Evolutionary conservation across 2,113 vertebrate species (phyloP).

Genomic region (Chitala chitala): DNA sequence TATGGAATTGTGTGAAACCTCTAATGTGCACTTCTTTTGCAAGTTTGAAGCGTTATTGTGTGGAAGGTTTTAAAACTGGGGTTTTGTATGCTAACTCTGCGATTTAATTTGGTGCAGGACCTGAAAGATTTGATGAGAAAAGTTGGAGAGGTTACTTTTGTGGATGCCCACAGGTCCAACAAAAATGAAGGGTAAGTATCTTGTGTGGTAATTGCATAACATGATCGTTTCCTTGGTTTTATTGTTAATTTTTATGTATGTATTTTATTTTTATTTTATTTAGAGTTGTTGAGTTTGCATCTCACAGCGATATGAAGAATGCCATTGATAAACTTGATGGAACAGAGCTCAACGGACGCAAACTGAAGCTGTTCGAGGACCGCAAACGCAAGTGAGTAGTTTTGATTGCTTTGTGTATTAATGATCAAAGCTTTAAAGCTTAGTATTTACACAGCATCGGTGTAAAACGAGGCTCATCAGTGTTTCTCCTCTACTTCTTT

Average conservation of each 20-base stretch:
- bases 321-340: conserved; percentile 84
- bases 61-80: not conserved
- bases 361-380: conserved; percentile 83
- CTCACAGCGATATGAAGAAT: conserved; percentile 86
- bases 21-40: too few relatives aligned
- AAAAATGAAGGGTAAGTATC: conserved; percentile 80
- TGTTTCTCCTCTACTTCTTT: too few relatives aligned
- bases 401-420: not conserved
- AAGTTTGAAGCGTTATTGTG: not conserved
- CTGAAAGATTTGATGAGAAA: conserved; percentile 93
- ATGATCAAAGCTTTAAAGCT: too few relatives aligned
- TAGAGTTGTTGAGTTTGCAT: conserved; percentile 88
- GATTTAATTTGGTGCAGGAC: conserved; percentile 61
- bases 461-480: not conserved
- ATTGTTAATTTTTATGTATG: not conserved
- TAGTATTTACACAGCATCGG: too few relatives aligned
- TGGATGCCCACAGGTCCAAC: conserved; percentile 86
- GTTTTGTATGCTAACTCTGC: not conserved
- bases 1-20: too few relatives aligned
- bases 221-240: too few relatives aligned
- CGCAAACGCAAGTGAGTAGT: conserved; percentile 70
- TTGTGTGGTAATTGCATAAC: not conserved
- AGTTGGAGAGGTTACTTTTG: conserved; percentile 87
- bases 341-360: conserved; percentile 82
- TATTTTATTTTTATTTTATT: conserved; percentile 2